phyloP scores from a whole-genome alignment of 2,888 invertebrate genomes.

The Spatulosminthurus flaviceps region DNA sequence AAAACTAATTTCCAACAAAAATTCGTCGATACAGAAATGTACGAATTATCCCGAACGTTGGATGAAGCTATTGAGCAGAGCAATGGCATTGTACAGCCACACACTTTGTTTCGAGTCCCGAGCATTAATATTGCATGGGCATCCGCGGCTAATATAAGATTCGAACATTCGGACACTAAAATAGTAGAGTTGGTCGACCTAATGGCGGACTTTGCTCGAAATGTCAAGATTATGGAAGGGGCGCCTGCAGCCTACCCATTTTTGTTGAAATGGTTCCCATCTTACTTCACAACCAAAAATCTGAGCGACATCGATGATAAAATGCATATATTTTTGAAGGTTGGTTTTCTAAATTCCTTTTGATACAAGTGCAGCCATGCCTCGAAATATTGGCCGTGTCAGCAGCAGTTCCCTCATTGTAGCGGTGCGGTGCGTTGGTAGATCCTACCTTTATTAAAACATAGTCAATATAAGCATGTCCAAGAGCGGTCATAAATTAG shows the following conservation, averaged over 20 bases:
- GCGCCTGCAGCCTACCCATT: background rate
- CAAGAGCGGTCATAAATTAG: too few species aligned
- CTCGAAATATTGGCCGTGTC: too few species aligned
- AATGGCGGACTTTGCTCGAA: background rate
- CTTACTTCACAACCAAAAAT: background rate
- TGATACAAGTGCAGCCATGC: too few species aligned
- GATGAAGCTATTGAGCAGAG: conserved; percentile 1
- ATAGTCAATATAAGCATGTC: too few species aligned
- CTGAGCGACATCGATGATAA: background rate
- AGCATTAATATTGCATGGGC: conserved; percentile 26
- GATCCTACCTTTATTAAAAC: too few species aligned
- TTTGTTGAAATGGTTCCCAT: background rate
- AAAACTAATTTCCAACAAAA: background rate
- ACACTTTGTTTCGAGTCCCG: background rate
- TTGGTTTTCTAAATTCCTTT: background rate
- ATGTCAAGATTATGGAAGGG: background rate
- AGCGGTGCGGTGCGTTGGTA: too few species aligned
- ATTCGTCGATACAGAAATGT: background rate
- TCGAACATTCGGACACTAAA: background rate
- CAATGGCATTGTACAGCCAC: background rate
- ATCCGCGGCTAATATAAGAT: background rate
- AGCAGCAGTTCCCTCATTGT: too few species aligned
- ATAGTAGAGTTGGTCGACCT: background rate
- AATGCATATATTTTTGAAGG: background rate
- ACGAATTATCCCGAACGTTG: background rate